A percentile compares a stretch with the other conserved stretches of the same genome.
Conservation (phyloP, 2,888 invertebrate species). For the Dilophus febrilis region DNA sequence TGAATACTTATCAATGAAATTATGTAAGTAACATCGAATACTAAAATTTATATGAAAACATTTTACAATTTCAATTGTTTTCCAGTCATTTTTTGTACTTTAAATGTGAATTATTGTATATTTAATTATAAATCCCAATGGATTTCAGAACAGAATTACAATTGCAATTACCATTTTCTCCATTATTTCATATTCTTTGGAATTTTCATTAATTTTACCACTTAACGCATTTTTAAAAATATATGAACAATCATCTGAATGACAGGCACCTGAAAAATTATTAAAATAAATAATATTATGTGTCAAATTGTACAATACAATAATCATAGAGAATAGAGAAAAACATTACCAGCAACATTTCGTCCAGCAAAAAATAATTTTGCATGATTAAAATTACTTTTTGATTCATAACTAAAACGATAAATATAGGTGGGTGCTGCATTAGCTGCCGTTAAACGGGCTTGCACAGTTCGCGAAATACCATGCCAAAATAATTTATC, state of each 20-base stretch:
- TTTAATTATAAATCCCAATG: no score
- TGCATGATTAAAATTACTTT: constrained; percentile 10
- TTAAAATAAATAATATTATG: background rate
- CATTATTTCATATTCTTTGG: constrained; percentile 25
- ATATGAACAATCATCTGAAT: constrained; percentile 27
- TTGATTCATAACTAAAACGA: constrained; percentile 26
- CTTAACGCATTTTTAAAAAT: constrained; percentile 15
- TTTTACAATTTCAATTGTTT: no score
- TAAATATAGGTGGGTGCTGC: constrained; percentile 24
- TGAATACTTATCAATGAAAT: no score
- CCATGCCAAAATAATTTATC: constrained; percentile 27
- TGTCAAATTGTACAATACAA: background rate
- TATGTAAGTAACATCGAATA: no score
- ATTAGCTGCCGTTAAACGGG: constrained; percentile 16
- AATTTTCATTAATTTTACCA: constrained; percentile 12
- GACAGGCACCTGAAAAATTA: constrained; percentile 18
- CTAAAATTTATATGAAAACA: no score
- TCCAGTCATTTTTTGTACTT: no score
- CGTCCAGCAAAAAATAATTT: constrained; percentile 16
- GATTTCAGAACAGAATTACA: no score
- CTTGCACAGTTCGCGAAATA: constrained; percentile 19
- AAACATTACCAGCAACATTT: constrained; percentile 12
- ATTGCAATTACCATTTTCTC: constrained; percentile 17
- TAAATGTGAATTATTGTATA: no score
- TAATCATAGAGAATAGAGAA: background rate